A percentile compares a stretch with the other conserved stretches of the same genome.
phyloP scores from a whole-genome alignment of 1,140 invertebrate species.

The Pseudomyrmex pallidus region DNA sequence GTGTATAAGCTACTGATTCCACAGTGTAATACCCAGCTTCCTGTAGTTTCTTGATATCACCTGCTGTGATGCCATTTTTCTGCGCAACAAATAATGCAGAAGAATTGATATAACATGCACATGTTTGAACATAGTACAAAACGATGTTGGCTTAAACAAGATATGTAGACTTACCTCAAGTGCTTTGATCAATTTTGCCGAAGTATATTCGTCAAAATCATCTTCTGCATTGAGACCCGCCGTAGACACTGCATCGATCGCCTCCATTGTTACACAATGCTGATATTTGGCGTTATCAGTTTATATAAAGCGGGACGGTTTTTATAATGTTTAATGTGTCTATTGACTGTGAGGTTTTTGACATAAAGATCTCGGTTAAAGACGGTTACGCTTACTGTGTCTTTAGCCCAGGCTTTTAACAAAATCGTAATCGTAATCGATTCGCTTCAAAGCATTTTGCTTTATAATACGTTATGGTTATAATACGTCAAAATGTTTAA shows the following conservation, averaged over 20 bases:
- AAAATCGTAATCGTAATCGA: too few relatives aligned
- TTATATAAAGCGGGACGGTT: too few relatives aligned
- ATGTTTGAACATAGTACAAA: not conserved
- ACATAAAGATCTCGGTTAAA: too few relatives aligned
- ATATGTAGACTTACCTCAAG: conserved; percentile 74
- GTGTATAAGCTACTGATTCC: conserved; percentile 97
- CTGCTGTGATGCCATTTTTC: conserved; percentile 94
- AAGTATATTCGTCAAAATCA: conserved; percentile 75
- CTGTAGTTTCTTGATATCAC: conserved; percentile 97
- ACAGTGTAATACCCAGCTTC: conserved; percentile 98
- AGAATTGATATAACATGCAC: not conserved
- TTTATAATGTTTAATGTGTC: too few relatives aligned
- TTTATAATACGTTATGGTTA: too few relatives aligned
- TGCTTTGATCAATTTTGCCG: conserved; percentile 78
- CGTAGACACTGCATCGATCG: conserved; percentile 63
- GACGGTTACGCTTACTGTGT: too few relatives aligned
- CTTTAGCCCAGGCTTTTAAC: too few relatives aligned
- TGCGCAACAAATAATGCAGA: conserved; percentile 73
- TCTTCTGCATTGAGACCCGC: conserved; percentile 73
- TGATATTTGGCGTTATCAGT: too few relatives aligned
- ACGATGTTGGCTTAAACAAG: not conserved
- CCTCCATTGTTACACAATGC: conserved; percentile 58
- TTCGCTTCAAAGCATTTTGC: too few relatives aligned
- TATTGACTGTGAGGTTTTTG: too few relatives aligned
- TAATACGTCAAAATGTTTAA: too few relatives aligned